Evolutionary conservation across 1,140 invertebrate species (phyloP), one percentile per base, ranked within the genome.

Genomic region (Steinernema feltiae): DNA sequence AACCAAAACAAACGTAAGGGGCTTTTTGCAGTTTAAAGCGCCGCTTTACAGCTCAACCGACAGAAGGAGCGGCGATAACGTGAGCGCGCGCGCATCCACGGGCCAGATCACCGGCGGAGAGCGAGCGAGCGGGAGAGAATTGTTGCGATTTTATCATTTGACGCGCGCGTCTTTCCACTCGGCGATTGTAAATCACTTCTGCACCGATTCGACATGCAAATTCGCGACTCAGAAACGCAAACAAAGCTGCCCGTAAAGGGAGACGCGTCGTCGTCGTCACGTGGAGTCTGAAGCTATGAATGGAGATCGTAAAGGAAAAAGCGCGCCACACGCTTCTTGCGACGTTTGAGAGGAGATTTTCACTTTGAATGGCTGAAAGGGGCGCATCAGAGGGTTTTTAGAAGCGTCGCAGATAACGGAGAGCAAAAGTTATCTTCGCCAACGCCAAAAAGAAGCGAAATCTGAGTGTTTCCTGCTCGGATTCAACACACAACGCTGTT

Each of bases 91-190:
- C 35, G 35, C 7, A 41, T 7, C 53, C 53, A 21, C 53, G 53
- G 53, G 12, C 53, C 12, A 63, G 15, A 21, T 15, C 12, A 27
- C 3, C 53, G 24, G 15, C 24, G 53, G 35, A 41, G 35, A 41
- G 35, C 35, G 18, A 18, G 18, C n/a, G n/a, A 41, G 35, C 7
- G 18, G 35, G 18, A 41, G 35, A 18, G 7, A 18, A 41, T 41
- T 63, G 53, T 63, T 63, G 53, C 53, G 53, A 63, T 63, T 63
- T 63, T 63, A 12, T 63, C 53, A n/a, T 63, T 63, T 63, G 53
- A 27, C 53, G 53, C 53, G 53, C 12, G 35, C 18, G 7, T 41
- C 35, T 41, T 18, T 7, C 7, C 7, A 41, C 24, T 3, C 12
- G 15, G 24, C 53, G 53, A 63, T 27, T 63, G 53, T 63, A 63